These are phyloP conservation scores for Channallabes apus DNA, from an alignment of 2,797 vertebrate species.

Conservation along the genomic window DNA sequence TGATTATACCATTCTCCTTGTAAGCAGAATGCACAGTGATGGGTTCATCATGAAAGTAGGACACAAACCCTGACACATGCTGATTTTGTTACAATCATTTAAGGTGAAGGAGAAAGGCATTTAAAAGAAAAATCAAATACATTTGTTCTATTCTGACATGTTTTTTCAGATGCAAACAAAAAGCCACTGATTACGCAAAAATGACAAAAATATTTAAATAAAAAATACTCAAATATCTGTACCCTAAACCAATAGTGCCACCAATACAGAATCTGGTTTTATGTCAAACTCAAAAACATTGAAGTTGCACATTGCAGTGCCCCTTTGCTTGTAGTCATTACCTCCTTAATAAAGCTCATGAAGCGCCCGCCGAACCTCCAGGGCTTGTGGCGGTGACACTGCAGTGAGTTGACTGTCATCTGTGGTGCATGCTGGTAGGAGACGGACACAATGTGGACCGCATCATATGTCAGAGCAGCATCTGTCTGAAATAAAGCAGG, in stretches of 20 bases:
- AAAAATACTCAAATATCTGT: neutral
- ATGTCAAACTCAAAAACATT: neutral
- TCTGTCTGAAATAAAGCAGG: conserved; percentile 93
- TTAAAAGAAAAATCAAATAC: conserved; percentile 58
- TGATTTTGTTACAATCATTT: conserved; percentile 61
- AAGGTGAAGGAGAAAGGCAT: conserved; percentile 59
- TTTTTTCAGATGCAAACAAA: neutral
- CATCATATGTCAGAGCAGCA: conserved; percentile 95
- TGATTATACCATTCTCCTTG: conserved; percentile 66
- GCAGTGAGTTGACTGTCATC: conserved; percentile 98
- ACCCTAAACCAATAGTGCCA: neutral
- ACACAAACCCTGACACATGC: conserved; percentile 31
- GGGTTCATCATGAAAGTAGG: conserved; percentile 43
- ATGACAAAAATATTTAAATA: neutral
- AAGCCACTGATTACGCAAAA: conserved; percentile 23
- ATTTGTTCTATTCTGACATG: conserved; percentile 59
- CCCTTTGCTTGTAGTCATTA: conserved; percentile 62
- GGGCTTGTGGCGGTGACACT: conserved; percentile 97
- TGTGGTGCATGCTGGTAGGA: conserved; percentile 96
- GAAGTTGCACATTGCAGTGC: conserved; percentile 26
- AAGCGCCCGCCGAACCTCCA: conserved; percentile 98
- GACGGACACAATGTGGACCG: conserved; percentile 97
- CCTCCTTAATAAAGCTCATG: conserved; percentile 99
- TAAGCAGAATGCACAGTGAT: conserved; percentile 28
- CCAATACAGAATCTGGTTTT: neutral